Evolutionary conservation across 2,113 vertebrate species (phyloP).

Genomic region (Aegithalos caudatus): DNA sequence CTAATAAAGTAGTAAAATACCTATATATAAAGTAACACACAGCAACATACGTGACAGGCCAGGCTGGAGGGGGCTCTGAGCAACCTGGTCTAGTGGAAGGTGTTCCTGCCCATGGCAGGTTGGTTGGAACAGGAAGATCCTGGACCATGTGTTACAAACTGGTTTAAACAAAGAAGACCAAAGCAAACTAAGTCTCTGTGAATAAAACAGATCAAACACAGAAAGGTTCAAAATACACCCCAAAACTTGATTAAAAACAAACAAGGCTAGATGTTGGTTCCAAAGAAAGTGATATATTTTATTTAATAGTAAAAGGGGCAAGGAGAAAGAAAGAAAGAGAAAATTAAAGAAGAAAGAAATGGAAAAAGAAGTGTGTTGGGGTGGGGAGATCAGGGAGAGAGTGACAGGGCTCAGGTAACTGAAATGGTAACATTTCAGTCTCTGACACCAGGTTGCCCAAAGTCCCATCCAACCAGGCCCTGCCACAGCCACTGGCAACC

Average conservation of each 20-base stretch:
- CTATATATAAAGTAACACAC: background rate
- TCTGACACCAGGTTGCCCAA: background rate
- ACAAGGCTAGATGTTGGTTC: background rate
- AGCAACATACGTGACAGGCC: background rate
- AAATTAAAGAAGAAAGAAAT: no score
- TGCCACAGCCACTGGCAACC: background rate
- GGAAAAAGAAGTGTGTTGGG: fast-evolving
- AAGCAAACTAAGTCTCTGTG: background rate
- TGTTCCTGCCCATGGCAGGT: background rate
- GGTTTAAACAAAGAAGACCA: background rate
- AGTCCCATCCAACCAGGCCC: background rate
- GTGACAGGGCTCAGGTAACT: no score
- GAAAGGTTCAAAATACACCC: background rate
- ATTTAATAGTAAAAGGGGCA: background rate
- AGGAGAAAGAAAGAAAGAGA: background rate
- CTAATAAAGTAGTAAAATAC: background rate
- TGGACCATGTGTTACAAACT: background rate
- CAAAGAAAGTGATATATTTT: background rate
- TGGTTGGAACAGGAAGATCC: background rate
- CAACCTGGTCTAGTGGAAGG: background rate
- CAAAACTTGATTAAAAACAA: background rate
- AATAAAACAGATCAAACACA: background rate
- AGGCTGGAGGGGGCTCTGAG: background rate
- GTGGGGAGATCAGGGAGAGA: background rate
- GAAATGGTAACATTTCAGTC: background rate